A percentile compares a stretch with the other conserved stretches of the same genome.
Evolutionary conservation across 2,113 vertebrate species (phyloP).

Genomic region (Saimiri boliviensis): DNA sequence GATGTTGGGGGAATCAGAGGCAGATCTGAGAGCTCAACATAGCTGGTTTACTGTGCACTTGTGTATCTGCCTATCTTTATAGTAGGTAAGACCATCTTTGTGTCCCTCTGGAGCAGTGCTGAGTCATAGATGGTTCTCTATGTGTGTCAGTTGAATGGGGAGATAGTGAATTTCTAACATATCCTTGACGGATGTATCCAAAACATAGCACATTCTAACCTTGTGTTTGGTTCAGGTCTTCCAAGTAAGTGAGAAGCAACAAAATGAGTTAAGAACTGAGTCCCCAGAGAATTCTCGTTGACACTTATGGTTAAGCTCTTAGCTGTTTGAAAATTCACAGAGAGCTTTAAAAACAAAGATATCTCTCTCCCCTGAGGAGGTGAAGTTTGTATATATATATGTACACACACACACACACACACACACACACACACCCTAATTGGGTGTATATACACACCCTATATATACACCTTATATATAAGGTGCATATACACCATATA

Average conservation of each 20-base stretch:
- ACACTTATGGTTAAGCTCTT: background rate
- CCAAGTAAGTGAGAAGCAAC: background rate
- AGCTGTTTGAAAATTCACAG: constrained; percentile 6
- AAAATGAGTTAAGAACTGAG: background rate
- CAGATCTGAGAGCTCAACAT: background rate
- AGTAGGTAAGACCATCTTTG: background rate
- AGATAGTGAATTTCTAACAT: background rate
- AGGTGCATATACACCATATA: too few species aligned
- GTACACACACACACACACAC: too few species aligned
- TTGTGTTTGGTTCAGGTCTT: background rate
- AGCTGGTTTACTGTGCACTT: background rate
- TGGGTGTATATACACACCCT: too few species aligned
- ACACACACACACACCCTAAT: too few species aligned
- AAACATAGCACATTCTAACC: background rate
- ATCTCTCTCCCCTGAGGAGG: background rate
- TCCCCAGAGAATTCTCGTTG: background rate
- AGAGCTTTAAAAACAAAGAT: background rate
- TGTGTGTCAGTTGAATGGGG: background rate
- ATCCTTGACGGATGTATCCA: background rate
- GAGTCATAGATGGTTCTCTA: background rate
- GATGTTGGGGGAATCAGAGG: background rate
- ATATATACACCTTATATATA: too few species aligned
- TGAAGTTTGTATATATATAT: background rate
- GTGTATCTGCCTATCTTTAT: background rate
- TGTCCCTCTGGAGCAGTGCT: background rate